A percentile compares a stretch with the other conserved stretches of the same genome.
These are phyloP conservation scores for Drosophila pallidifrons DNA, from an alignment of 1,140 invertebrate species.

Conservation along the genomic window DNA sequence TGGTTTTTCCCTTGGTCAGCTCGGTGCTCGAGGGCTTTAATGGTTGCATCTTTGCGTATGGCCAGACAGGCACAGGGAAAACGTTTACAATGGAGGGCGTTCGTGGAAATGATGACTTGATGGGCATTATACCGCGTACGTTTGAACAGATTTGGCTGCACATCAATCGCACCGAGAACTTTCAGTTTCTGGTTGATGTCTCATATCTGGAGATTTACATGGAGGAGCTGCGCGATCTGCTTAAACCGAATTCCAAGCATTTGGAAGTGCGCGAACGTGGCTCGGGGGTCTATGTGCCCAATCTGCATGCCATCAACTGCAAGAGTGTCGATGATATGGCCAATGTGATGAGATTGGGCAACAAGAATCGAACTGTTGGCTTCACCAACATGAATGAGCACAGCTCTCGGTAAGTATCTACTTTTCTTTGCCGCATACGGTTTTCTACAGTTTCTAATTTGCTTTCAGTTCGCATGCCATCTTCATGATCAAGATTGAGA, in stretches of 20 bases:
- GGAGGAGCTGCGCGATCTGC: conserved; percentile 95
- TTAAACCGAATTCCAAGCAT: conserved; percentile 92
- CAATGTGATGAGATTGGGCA: conserved; percentile 95
- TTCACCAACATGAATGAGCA: conserved; percentile 99
- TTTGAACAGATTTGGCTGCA: conserved; percentile 98
- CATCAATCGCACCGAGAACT: conserved; percentile 93
- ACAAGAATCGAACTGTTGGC: conserved; percentile 94
- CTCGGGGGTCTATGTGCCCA: conserved; percentile 96
- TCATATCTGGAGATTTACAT: conserved; percentile 98
- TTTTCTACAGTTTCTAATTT: background rate
- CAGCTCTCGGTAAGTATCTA: conserved; percentile 88
- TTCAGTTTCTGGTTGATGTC: conserved; percentile 96
- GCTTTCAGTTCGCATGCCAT: conserved; percentile 96
- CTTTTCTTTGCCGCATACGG: background rate
- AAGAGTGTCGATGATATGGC: conserved; percentile 96
- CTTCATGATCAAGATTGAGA: conserved; percentile 99
- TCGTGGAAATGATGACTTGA: conserved; percentile 87
- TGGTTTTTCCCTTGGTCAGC: conserved; percentile 95
- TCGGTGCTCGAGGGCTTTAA: conserved; percentile 98
- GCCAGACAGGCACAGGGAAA: conserved; percentile 97
- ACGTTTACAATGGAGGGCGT: conserved; percentile 97
- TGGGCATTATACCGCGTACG: conserved; percentile 96
- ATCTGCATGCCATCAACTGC: conserved; percentile 95
- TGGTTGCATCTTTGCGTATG: conserved; percentile 98
- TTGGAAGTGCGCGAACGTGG: conserved; percentile 90